A percentile compares a stretch with the other conserved stretches of the same genome.
Evolutionary conservation across 2,113 vertebrate species (phyloP).

Genomic region (Pseudorasbora parva): DNA sequence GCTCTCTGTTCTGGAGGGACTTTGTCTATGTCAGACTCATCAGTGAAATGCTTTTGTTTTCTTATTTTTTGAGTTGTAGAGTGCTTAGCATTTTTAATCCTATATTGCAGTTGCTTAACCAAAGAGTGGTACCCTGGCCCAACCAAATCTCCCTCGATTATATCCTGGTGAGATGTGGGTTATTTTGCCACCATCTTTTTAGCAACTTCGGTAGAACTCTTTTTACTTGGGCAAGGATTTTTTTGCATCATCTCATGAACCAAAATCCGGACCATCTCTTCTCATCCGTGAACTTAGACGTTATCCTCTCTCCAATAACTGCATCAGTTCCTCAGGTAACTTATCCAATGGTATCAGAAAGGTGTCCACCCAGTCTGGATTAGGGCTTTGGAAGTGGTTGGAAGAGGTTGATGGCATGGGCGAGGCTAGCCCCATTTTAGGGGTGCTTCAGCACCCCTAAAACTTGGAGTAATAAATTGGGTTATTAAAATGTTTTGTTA

Average conservation of each 20-base stretch:
- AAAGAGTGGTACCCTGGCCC: conserved; percentile 13
- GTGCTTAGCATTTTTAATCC: conserved; percentile 1
- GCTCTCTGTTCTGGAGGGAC: conserved; percentile 6
- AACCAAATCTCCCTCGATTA: conserved; percentile 16
- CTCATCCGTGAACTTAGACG: conserved; percentile 37
- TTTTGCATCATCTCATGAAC: conserved; percentile 54
- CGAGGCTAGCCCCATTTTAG: too few relatives aligned
- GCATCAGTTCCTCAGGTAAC: conserved; percentile 56
- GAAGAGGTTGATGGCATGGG: conserved; percentile 33
- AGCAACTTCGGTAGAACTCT: conserved; percentile 47
- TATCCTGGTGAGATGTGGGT: neutral
- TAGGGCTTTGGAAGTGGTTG: conserved; percentile 35
- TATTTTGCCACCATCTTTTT: conserved; percentile 15
- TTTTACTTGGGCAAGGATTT: too few relatives aligned
- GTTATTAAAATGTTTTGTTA: too few relatives aligned
- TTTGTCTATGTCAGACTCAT: conserved; percentile 5
- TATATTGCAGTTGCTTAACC: neutral
- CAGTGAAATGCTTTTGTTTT: neutral
- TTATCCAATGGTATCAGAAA: conserved; percentile 56
- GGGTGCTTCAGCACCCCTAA: too few relatives aligned
- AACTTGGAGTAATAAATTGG: too few relatives aligned
- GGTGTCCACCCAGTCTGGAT: conserved; percentile 41
- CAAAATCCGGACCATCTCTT: conserved; percentile 57
- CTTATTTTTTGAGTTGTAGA: conserved; percentile 12
- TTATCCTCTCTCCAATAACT: conserved; percentile 54